phyloP scores from a whole-genome alignment of 2,888 invertebrate species.

The Euzetes globulus region DNA sequence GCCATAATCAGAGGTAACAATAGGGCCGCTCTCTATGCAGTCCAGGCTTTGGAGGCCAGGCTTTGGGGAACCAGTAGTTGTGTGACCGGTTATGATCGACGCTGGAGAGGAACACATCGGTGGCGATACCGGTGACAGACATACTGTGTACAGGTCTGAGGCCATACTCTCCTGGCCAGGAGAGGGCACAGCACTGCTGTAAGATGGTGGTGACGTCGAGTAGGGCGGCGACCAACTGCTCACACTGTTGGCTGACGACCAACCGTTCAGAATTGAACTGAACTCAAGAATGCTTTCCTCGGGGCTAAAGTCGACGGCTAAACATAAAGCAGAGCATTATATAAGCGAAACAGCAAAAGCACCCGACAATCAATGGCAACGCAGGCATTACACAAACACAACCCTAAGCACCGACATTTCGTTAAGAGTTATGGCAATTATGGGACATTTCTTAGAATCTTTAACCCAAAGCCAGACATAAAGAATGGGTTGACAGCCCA shows the following conservation, averaged over 20 bases:
- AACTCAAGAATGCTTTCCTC: slow-evolving; percentile 43
- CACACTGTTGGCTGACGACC: slow-evolving; percentile 28
- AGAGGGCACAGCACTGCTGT: not conserved
- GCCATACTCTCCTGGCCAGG: slow-evolving; percentile 18
- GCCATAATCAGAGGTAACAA: slow-evolving; percentile 41
- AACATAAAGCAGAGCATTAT: slow-evolving; percentile 2
- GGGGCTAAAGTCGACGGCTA: slow-evolving; percentile 38
- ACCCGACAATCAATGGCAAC: not conserved
- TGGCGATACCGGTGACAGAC: slow-evolving; percentile 22
- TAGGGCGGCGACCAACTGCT: not conserved
- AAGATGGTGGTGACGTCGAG: slow-evolving; percentile 1
- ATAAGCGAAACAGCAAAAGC: slow-evolving; percentile 15
- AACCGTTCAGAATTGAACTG: slow-evolving; percentile 39
- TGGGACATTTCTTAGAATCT: not conserved
- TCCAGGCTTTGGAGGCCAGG: slow-evolving; percentile 3
- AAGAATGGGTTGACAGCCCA: not conserved
- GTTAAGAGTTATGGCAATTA: not conserved
- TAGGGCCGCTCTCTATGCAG: slow-evolving; percentile 27
- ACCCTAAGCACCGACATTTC: not conserved
- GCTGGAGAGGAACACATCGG: slow-evolving; percentile 25
- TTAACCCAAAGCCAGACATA: not conserved
- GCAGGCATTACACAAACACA: not conserved
- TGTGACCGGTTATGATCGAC: slow-evolving; percentile 14
- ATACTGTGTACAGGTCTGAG: slow-evolving; percentile 11
- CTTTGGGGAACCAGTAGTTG: slow-evolving; percentile 6